phyloP scores from a whole-genome alignment of 2,888 invertebrate genomes.

The Cantharis lateralis region DNA sequence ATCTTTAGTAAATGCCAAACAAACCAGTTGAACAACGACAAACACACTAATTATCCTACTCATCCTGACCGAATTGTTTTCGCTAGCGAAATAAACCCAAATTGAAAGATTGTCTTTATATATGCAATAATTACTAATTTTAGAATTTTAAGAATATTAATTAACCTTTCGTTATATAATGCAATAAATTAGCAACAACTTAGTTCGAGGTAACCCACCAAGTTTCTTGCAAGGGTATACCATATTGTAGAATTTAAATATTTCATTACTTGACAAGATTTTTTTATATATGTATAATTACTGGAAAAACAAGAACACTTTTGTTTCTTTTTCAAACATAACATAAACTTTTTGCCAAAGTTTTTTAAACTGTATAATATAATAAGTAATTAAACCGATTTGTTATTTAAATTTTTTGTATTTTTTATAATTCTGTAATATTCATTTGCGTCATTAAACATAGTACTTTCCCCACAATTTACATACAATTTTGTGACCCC shows the following conservation, averaged over 20 bases:
- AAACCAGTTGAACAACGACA: background rate
- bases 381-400: background rate
- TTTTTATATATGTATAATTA: background rate
- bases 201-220: background rate
- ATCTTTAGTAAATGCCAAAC: background rate
- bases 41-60: background rate
- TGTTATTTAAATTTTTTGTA: background rate
- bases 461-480: background rate
- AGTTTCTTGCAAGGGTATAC: background rate
- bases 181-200: background rate
- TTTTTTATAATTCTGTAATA: background rate
- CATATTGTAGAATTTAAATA: background rate
- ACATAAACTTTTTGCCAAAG: background rate
- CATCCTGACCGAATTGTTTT: background rate
- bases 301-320: background rate
- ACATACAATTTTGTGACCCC: too few species aligned
- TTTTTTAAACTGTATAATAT: background rate
- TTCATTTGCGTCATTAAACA: background rate
- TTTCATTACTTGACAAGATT: background rate
- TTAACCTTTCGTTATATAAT: background rate
- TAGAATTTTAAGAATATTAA: background rate
- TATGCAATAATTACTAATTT: background rate
- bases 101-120: background rate
- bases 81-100: background rate
- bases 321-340: background rate